Evolutionary conservation across 2,888 invertebrate genomes (phyloP), one percentile per base, ranked within the genome.

Genomic region (Seira sanloemensis): DNA sequence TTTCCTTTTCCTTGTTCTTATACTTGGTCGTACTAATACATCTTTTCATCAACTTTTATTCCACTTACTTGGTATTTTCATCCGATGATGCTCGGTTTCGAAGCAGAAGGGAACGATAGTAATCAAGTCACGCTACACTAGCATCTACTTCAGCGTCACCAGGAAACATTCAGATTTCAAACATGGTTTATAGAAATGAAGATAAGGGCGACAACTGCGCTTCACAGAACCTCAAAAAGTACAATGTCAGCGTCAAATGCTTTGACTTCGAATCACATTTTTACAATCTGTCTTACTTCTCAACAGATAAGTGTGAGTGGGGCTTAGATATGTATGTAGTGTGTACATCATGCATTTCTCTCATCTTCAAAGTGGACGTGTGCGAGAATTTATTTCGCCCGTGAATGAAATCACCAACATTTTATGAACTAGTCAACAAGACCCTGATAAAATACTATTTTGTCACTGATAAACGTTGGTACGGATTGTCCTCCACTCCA

Each of bases 181-280:
- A 18, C n/a, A 50, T 50, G 16, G 5, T 12, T 12, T n/a, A n/a
- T n/a, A n/a, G n/a, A n/a, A n/a, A n/a, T n/a, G n/a, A n/a, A n/a
- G n/a, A 50, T 50, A 50, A 50, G 50, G 16, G 50, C 16, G 50
- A 50, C 50, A 50, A 50, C 50, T 50, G 50, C 50, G 50, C 50
- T 50, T 50, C 50, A 50, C n/a, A 50, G n/a, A 50, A 50, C 16
- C 16, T 12, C 50, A 12, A 81, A 81, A 69, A 18, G 71, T 71
- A 80, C 80, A 69, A 69, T 81, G 75, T 81, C 71, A 81, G 69
- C 71, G 82, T 82, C 82, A 82, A 78, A 82, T 12, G 27, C 69
- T 82, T 23, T 82, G 72, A 82, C 77, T 82, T 67, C 82, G 77
- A 82, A 82, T 82, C 82, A 77, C 50, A 77, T 82, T 76, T 82